Conservation (phyloP, 2,113 vertebrate species). For the Eulemur macaco region DNA sequence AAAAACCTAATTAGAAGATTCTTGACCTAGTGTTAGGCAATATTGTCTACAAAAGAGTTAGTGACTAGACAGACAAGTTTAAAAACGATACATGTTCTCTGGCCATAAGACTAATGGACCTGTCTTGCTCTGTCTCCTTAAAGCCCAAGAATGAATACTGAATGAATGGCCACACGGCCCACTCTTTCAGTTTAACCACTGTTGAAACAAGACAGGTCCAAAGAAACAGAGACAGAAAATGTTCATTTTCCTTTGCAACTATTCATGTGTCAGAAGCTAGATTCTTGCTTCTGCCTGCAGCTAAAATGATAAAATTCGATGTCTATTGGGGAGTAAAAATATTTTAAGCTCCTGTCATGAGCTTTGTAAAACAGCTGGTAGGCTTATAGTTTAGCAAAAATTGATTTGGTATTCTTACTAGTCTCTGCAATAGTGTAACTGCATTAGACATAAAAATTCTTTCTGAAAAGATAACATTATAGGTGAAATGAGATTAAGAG, state of each 20-base stretch:
- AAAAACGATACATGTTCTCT: neutral
- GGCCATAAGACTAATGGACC: neutral
- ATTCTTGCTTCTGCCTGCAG: neutral
- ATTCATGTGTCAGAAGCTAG: neutral
- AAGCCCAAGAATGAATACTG: neutral
- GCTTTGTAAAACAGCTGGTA: slow-evolving; percentile 41
- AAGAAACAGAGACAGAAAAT: slow-evolving; percentile 9
- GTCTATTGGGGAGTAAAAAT: slow-evolving; percentile 34
- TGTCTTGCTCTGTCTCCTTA: neutral
- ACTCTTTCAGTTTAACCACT: neutral
- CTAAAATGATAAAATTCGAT: slow-evolving; percentile 5
- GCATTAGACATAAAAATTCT: neutral
- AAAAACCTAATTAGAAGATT: neutral
- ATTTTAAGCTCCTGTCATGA: slow-evolving; percentile 43
- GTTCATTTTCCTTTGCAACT: slow-evolving; percentile 31
- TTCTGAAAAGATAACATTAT: neutral
- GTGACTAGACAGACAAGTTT: neutral
- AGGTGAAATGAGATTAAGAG: neutral
- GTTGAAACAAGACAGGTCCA: neutral
- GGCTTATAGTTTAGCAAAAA: neutral
- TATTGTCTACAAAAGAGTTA: neutral
- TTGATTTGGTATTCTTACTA: neutral
- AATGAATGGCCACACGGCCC: neutral
- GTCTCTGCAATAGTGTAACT: neutral
- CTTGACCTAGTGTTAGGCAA: neutral